These are phyloP conservation scores for Machaerirhynchus nigripectus DNA, from an alignment of 2,113 vertebrate species.

Conservation along the genomic window DNA sequence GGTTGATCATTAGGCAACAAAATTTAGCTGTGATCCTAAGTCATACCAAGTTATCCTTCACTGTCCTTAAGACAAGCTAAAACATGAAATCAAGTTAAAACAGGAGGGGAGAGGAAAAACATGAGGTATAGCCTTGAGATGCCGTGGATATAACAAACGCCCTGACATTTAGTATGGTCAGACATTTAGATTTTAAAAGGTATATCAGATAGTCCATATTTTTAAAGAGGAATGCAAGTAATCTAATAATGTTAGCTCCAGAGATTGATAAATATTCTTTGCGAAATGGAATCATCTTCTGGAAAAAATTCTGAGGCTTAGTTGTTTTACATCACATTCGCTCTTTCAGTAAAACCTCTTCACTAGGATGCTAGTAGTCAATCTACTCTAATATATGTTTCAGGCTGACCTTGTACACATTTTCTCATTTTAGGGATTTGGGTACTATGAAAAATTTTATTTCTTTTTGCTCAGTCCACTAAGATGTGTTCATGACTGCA, in stretches of 20 bases:
- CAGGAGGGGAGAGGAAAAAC: background rate
- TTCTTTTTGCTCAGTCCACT: background rate
- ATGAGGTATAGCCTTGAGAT: background rate
- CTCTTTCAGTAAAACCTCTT: background rate
- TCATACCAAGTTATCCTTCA: background rate
- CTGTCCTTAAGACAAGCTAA: background rate
- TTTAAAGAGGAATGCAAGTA: background rate
- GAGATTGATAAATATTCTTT: background rate
- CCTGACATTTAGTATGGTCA: background rate
- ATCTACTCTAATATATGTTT: background rate
- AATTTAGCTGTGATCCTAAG: background rate
- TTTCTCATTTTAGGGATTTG: background rate
- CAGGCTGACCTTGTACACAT: background rate
- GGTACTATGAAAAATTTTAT: background rate
- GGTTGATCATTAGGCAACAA: background rate
- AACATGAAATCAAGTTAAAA: background rate
- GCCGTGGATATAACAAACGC: background rate
- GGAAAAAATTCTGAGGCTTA: background rate
- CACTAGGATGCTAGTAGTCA: background rate
- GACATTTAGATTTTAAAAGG: background rate
- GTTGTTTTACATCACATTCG: background rate
- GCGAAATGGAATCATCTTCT: background rate
- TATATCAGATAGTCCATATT: background rate
- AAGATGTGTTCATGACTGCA: background rate
- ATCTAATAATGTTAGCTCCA: background rate